Conservation (phyloP, 2,113 vertebrate species). For the Hemibagrus wyckioides region DNA sequence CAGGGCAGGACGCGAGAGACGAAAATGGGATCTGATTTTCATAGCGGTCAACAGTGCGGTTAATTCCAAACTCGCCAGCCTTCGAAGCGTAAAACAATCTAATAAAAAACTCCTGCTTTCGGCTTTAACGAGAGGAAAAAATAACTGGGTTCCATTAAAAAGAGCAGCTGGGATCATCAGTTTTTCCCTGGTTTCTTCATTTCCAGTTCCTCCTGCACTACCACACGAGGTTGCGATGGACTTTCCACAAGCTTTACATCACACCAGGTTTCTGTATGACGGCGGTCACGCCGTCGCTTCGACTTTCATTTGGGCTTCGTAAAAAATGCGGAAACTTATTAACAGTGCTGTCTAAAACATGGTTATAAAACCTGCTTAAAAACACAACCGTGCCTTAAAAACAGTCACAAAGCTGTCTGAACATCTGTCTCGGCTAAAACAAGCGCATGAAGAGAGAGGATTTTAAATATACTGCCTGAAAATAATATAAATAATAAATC, state of each 20-base stretch:
- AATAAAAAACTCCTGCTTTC: too few relatives aligned
- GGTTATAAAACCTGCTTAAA: background rate
- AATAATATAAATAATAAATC: too few relatives aligned
- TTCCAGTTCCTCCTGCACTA: background rate
- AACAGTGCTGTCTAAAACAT: background rate
- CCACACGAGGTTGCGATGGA: background rate
- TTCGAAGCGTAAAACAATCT: too few relatives aligned
- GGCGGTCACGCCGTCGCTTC: background rate
- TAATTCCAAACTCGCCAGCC: background rate
- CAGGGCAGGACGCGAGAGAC: background rate
- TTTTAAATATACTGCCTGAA: too few relatives aligned
- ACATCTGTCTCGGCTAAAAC: too few relatives aligned
- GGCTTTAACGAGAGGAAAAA: background rate
- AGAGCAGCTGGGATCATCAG: accelerated
- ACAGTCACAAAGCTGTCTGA: background rate
- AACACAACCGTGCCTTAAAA: background rate
- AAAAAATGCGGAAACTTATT: background rate
- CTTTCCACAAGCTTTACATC: background rate
- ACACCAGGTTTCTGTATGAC: background rate
- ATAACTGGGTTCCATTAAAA: background rate
- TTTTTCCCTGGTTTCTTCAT: too few relatives aligned
- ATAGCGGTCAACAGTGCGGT: background rate
- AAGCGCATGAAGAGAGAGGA: too few relatives aligned
- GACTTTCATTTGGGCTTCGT: too few relatives aligned
- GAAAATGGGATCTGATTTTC: background rate